Percentiles rank a stretch among this genome's conserved stretches.
Conservation (phyloP, 2,888 invertebrate genomes). For the Lasioglossum zephyrum region DNA sequence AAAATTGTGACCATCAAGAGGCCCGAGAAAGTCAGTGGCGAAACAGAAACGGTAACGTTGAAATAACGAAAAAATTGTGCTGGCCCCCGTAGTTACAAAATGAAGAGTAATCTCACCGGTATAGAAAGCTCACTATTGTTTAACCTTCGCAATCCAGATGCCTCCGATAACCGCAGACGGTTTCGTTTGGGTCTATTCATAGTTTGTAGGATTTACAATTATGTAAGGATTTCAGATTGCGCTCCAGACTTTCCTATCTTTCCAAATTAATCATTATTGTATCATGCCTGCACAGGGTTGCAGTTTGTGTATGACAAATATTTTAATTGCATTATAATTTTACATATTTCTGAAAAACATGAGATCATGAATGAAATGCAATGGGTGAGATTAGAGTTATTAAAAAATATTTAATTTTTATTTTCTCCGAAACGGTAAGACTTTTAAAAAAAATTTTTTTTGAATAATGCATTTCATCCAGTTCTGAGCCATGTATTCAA, state of each 20-base stretch:
- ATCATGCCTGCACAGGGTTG: background rate
- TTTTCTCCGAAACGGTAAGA: too few species aligned
- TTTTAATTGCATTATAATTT: too few species aligned
- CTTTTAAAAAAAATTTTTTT: too few species aligned
- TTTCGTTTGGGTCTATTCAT: background rate
- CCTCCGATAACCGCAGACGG: background rate
- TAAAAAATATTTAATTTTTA: too few species aligned
- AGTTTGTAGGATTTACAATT: background rate
- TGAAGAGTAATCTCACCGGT: background rate
- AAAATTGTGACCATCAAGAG: background rate
- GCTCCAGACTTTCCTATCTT: background rate
- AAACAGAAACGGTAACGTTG: background rate
- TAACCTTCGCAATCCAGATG: conserved; percentile 6
- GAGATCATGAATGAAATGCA: too few species aligned
- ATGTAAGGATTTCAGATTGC: background rate
- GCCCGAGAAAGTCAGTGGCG: background rate
- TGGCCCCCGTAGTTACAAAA: background rate
- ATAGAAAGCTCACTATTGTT: conserved; percentile 10
- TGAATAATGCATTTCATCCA: too few species aligned
- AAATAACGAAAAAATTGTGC: background rate
- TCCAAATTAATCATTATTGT: background rate
- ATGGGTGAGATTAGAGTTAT: too few species aligned
- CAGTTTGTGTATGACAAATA: too few species aligned
- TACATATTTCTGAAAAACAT: too few species aligned
- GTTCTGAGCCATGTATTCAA: too few species aligned